These are phyloP conservation scores for Hipposideros armiger DNA, from an alignment of 2,113 vertebrate genomes.

Conservation along the genomic window DNA sequence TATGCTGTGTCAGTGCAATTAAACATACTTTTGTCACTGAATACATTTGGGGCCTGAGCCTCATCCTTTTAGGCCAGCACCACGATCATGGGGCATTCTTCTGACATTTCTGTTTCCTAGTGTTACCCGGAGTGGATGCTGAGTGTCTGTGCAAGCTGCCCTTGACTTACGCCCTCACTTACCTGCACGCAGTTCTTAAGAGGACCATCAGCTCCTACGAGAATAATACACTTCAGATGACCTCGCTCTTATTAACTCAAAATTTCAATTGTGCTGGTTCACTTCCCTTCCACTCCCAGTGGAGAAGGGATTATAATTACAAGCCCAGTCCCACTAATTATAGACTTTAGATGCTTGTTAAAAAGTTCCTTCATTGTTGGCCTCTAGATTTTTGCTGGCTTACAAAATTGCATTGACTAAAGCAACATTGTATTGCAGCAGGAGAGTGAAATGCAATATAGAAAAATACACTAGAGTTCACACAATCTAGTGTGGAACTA, in stretches of 20 bases:
- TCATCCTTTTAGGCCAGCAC: neutral
- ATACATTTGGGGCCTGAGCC: neutral
- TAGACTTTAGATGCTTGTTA: neutral
- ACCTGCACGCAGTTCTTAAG: neutral
- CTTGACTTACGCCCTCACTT: neutral
- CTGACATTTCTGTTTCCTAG: neutral
- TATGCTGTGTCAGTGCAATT: neutral
- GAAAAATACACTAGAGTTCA: neutral
- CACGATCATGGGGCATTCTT: neutral
- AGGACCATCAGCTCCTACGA: neutral
- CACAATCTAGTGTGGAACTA: neutral
- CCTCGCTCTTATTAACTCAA: neutral
- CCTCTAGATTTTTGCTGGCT: neutral
- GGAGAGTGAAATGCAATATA: accelerated
- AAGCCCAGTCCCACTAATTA: constrained; percentile 1
- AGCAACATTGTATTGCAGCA: accelerated
- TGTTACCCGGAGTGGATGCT: neutral
- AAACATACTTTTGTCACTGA: neutral
- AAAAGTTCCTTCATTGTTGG: neutral
- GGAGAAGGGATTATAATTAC: neutral
- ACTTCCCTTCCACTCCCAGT: neutral
- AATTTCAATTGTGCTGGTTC: neutral
- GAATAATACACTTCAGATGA: neutral
- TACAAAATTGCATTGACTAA: neutral
- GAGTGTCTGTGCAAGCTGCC: no score